Evolutionary conservation across 1,140 invertebrate genomes (phyloP).

Genomic region (Pollicipes pollicipes): DNA sequence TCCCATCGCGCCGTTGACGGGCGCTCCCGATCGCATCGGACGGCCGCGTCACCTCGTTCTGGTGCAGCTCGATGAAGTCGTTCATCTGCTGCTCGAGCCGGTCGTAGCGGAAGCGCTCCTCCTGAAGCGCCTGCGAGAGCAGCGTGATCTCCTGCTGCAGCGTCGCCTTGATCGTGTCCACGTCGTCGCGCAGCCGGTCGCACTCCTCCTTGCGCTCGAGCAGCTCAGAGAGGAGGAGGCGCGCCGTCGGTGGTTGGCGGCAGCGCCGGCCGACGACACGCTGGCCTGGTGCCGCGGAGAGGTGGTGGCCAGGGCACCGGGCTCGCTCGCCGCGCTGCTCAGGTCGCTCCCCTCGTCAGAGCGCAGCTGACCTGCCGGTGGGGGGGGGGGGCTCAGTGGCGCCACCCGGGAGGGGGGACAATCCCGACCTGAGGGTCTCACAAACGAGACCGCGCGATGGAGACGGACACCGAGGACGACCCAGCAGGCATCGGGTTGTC

Average conservation of each 20-base stretch:
- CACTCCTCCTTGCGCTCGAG: constrained; percentile 57
- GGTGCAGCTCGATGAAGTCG: constrained; percentile 88
- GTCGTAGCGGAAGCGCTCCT: constrained; percentile 38
- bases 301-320: neutral
- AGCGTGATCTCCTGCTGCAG: constrained; percentile 56
- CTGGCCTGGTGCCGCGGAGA: neutral
- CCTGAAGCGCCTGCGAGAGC: constrained; percentile 53
- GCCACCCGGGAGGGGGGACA: too few relatives aligned
- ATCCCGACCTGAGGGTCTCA: too few relatives aligned
- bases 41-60: constrained; percentile 32
- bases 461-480: too few relatives aligned
- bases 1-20: too few relatives aligned
- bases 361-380: neutral
- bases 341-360: constrained; percentile 4
- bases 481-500: too few relatives aligned
- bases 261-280: neutral
- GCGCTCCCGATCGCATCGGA: too few relatives aligned
- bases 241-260: constrained; percentile 45
- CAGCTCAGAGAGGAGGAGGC: constrained; percentile 49
- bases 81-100: constrained; percentile 89
- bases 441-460: too few relatives aligned
- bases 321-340: constrained; percentile 15
- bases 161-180: constrained; percentile 29
- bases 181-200: constrained; percentile 39
- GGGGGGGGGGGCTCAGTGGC: too few relatives aligned